phyloP scores from a whole-genome alignment of 2,888 invertebrate species.

The Caenorhabditis virilis region DNA sequence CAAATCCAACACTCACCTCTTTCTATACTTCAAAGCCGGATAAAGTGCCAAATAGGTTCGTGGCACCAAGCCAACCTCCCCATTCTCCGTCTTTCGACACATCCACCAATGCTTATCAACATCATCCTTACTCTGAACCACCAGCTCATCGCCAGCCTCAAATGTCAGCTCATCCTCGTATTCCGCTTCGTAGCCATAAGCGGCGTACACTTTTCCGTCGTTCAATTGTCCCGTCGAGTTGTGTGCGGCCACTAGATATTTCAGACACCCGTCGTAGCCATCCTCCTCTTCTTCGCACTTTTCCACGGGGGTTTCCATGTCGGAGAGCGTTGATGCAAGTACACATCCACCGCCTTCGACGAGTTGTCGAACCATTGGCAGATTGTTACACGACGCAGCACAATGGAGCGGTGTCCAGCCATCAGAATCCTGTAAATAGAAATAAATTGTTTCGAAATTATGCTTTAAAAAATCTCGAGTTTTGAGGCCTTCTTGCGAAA shows the following conservation, averaged over 20 bases:
- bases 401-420: constrained; percentile 92
- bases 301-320: constrained; percentile 97
- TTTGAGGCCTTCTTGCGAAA: no score
- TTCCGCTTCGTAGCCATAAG: constrained; percentile 89
- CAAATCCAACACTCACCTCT: no score
- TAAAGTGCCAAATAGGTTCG: constrained; percentile 84
- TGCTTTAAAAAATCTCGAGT: no score
- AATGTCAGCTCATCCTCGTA: constrained; percentile 90
- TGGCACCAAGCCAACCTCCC: constrained; percentile 84
- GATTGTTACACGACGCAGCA: constrained; percentile 94
- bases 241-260: constrained; percentile 59
- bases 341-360: constrained; percentile 97
- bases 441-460: no score
- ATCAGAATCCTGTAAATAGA: constrained; percentile 61
- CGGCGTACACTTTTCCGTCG: constrained; percentile 76
- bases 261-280: constrained; percentile 79
- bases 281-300: constrained; percentile 99
- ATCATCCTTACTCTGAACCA: constrained; percentile 89
- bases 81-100: constrained; percentile 69
- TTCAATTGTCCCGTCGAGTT: constrained; percentile 61
- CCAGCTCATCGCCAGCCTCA: constrained; percentile 82
- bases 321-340: constrained; percentile 94
- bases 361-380: constrained; percentile 87
- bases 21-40: constrained; percentile 54
- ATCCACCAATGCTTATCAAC: constrained; percentile 91